A percentile compares a stretch with the other conserved stretches of the same genome.
Evolutionary conservation across 2,113 vertebrate genomes (phyloP).

Genomic region (Neotoma lepida): DNA sequence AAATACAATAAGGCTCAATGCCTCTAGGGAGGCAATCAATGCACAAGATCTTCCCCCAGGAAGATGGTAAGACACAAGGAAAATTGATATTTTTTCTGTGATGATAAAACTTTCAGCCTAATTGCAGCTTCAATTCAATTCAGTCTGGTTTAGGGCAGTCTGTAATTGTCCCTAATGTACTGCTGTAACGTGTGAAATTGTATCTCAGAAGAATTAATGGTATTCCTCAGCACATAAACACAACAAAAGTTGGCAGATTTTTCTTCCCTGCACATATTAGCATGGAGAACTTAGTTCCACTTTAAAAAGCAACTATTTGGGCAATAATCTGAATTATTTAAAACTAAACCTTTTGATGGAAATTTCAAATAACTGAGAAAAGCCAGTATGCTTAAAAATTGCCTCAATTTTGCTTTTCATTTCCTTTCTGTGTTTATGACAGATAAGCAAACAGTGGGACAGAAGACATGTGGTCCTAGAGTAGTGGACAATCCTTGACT

Average conservation of each 20-base stretch:
- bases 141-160: slow-evolving; percentile 32
- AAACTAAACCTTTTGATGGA: not conserved
- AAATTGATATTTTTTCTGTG: slow-evolving; percentile 41
- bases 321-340: slow-evolving; percentile 14
- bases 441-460: not conserved
- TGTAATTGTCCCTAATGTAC: not conserved
- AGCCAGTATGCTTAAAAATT: not conserved
- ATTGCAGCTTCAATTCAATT: slow-evolving; percentile 57
- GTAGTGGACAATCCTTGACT: not conserved
- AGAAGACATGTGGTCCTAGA: not conserved
- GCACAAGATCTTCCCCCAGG: not conserved
- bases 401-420: slow-evolving; percentile 16
- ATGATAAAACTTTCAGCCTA: slow-evolving; percentile 54
- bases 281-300: not conserved
- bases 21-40: not conserved
- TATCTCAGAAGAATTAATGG: slow-evolving; percentile 27
- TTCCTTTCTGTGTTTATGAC: not conserved
- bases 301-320: not conserved
- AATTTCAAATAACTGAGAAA: slow-evolving; percentile 21
- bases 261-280: not conserved
- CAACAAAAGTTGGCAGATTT: not conserved
- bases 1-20: slow-evolving; percentile 51
- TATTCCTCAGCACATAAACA: not conserved
- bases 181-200: not conserved
- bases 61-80: slow-evolving; percentile 52